These are phyloP conservation scores for Macrotis lagotis DNA, from an alignment of 2,113 vertebrate species.

Conservation along the genomic window DNA sequence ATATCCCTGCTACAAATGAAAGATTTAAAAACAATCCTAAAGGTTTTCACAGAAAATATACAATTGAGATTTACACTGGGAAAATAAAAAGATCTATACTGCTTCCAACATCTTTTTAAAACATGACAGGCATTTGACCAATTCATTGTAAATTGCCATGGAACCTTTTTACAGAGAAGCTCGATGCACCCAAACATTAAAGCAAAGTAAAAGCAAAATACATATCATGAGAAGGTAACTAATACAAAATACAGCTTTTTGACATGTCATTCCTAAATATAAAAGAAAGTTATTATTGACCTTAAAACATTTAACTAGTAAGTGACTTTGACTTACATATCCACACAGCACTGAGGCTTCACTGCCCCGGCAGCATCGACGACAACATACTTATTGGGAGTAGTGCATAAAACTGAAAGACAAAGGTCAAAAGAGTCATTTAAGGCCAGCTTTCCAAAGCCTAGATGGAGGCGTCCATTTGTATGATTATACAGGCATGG, in stretches of 20 bases:
- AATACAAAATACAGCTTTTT: conserved; percentile 6
- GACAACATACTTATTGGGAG: conserved; percentile 97
- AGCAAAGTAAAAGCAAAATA: background rate
- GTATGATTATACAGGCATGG: background rate
- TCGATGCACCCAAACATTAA: conserved; percentile 32
- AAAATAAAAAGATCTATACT: background rate
- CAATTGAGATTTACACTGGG: no score
- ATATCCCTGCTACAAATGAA: conserved; percentile 11
- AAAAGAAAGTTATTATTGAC: conserved; percentile 54
- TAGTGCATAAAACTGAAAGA: conserved; percentile 96
- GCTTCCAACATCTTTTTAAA: conserved; percentile 11
- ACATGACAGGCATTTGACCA: conserved; percentile 21
- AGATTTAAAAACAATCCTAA: conserved; percentile 31
- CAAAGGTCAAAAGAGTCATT: conserved; percentile 76
- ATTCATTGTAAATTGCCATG: conserved; percentile 21
- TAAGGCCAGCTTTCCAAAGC: conserved; percentile 40
- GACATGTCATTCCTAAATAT: conserved; percentile 35
- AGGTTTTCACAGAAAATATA: conserved; percentile 26
- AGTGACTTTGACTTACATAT: conserved; percentile 93
- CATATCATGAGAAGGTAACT: background rate
- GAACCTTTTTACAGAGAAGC: conserved; percentile 33
- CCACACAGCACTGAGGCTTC: conserved; percentile 98
- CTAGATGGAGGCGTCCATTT: conserved; percentile 28
- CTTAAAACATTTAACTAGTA: conserved; percentile 46
- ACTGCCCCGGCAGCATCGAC: conserved; percentile 97